Conservation (phyloP, 37 sponge, comb jelly and placozoan species). For the Chondrilla cf. caribensis region DNA sequence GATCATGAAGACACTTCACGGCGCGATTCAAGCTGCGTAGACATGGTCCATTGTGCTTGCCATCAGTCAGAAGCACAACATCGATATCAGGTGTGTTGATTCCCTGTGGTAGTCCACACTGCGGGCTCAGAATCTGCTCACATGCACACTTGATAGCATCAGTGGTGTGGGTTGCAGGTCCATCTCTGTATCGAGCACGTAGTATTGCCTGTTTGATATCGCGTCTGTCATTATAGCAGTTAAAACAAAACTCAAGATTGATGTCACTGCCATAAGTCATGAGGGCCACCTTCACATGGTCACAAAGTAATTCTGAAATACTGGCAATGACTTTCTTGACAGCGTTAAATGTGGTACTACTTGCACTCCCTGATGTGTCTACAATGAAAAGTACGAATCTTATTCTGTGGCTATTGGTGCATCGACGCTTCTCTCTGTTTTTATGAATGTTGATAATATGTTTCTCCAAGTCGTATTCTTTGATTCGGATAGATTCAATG, state of each 20-base stretch:
- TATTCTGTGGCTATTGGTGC: background rate
- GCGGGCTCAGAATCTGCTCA: background rate
- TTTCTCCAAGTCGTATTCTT: too few relatives aligned
- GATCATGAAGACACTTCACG: conserved; percentile 8
- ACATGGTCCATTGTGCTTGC: conserved; percentile 29
- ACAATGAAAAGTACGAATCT: conserved; percentile 20
- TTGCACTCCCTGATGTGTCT: conserved; percentile 13
- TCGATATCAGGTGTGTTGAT: conserved; percentile 19
- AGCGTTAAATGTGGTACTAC: background rate
- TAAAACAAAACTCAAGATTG: conserved; percentile 38
- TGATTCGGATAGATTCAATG: too few relatives aligned
- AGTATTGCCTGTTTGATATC: background rate
- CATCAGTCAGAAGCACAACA: conserved; percentile 42
- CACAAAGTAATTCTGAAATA: conserved; percentile 1
- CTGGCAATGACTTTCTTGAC: background rate
- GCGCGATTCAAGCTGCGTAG: background rate
- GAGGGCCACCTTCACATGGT: conserved; percentile 18
- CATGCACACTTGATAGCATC: conserved; percentile 41
- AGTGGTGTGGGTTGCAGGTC: conserved; percentile 1
- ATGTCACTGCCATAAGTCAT: conserved; percentile 19
- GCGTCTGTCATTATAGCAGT: conserved; percentile 3
- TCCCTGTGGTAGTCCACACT: conserved; percentile 22
- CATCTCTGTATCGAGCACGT: background rate
- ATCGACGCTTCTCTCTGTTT: too few relatives aligned
- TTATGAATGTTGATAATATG: too few relatives aligned